Percentiles rank a stretch among this genome's conserved stretches.
Conservation (phyloP, 2,113 vertebrate species). For the Pseudorectes ferrugineus region DNA sequence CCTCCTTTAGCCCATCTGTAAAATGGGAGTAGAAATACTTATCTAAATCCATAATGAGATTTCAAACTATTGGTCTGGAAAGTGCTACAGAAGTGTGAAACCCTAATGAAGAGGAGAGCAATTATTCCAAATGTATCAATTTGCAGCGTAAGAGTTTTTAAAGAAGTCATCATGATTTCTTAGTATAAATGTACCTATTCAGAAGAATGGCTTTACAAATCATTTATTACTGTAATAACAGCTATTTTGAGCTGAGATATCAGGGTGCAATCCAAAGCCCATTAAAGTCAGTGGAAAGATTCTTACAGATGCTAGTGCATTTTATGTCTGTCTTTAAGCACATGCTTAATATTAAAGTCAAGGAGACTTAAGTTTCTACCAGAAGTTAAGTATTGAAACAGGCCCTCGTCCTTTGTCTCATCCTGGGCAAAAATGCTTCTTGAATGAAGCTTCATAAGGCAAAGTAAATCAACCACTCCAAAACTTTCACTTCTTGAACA, state of each 20-base stretch:
- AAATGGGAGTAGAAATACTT: slow-evolving; percentile 37
- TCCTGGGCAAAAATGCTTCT: neutral
- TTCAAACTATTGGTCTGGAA: slow-evolving; percentile 48
- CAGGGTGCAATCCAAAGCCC: slow-evolving; percentile 48
- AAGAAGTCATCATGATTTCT: slow-evolving; percentile 55
- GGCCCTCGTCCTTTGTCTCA: neutral
- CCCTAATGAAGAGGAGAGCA: slow-evolving; percentile 55
- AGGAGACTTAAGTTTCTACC: slow-evolving; percentile 30
- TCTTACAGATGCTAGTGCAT: slow-evolving; percentile 40
- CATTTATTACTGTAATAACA: slow-evolving; percentile 57
- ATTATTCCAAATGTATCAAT: slow-evolving; percentile 43
- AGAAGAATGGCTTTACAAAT: slow-evolving; percentile 53
- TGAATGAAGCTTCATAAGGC: neutral
- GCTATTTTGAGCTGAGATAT: slow-evolving; percentile 49
- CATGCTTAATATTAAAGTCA: slow-evolving; percentile 44
- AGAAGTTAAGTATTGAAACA: slow-evolving; percentile 54
- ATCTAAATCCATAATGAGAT: slow-evolving; percentile 11
- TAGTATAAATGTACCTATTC: slow-evolving; percentile 52
- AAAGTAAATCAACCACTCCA: neutral
- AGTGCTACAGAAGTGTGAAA: slow-evolving; percentile 26
- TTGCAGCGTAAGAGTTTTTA: slow-evolving; percentile 56
- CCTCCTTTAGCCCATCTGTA: slow-evolving; percentile 3
- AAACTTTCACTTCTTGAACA: neutral
- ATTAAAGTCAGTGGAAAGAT: slow-evolving; percentile 60
- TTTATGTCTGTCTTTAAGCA: slow-evolving; percentile 36